Conservation (phyloP, 2,888 invertebrate species). For the Iselma pallidipennis region DNA sequence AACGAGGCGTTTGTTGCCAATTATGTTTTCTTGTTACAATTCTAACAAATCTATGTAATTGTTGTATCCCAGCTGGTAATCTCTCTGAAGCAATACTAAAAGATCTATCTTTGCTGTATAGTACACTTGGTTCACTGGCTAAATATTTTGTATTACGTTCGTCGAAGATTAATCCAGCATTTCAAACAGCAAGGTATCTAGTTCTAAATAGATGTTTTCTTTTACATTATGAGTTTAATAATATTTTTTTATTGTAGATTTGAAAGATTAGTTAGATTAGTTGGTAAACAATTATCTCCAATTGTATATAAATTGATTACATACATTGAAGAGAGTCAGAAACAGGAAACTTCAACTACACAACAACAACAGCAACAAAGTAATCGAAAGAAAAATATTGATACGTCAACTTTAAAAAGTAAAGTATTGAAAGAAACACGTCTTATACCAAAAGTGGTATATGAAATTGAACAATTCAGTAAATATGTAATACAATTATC, state of each 20-base stretch:
- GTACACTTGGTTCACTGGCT: conserved; percentile 60
- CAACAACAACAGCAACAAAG: too few species aligned
- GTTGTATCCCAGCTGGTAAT: conserved; percentile 59
- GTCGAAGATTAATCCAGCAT: conserved; percentile 55
- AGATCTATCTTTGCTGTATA: conserved; percentile 61
- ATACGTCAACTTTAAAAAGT: conserved; percentile 50
- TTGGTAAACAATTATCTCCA: conserved; percentile 64
- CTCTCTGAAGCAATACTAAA: conserved; percentile 62
- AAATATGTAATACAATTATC: conserved; percentile 63
- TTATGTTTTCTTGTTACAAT: conserved; percentile 61
- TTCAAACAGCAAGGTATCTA: conserved; percentile 58
- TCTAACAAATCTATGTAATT: conserved; percentile 58
- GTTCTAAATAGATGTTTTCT: neutral
- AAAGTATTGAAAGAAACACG: conserved; percentile 65
- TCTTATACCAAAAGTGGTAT: conserved; percentile 66
- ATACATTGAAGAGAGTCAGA: conserved; percentile 61
- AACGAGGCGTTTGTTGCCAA: conserved; percentile 63
- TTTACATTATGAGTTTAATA: neutral
- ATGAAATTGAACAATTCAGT: conserved; percentile 67
- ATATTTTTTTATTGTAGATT: conserved; percentile 54
- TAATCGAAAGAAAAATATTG: conserved; percentile 45
- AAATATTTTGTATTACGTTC: conserved; percentile 64
- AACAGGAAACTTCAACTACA: conserved; percentile 40
- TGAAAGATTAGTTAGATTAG: conserved; percentile 61
- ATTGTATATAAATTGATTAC: conserved; percentile 63